Conservation (phyloP, 1,140 invertebrate genomes). For the Manduca sexta region DNA sequence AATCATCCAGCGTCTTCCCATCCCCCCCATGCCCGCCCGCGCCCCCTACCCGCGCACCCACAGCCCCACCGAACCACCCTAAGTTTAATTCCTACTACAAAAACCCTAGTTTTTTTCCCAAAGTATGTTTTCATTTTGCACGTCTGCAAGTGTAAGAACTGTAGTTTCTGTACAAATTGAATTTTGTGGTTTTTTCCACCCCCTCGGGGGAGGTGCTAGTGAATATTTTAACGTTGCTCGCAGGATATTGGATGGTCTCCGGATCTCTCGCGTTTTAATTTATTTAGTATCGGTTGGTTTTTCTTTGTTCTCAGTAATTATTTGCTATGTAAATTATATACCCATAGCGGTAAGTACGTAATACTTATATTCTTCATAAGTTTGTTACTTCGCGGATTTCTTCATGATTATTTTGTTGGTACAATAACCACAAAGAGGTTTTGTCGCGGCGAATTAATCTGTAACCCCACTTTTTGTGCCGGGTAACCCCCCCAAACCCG, state of each 20-base stretch:
- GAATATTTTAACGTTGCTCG: constrained; percentile 54
- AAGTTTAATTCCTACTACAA: constrained; percentile 58
- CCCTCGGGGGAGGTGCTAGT: constrained; percentile 6
- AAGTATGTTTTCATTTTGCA: constrained; percentile 68
- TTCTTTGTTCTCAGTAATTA: too few species aligned
- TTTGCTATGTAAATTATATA: too few species aligned
- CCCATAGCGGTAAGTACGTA: too few species aligned
- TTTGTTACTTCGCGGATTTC: too few species aligned
- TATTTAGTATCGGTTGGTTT: too few species aligned
- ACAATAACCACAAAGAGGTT: too few species aligned
- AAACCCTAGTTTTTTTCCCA: constrained; percentile 47
- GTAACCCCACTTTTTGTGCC: too few species aligned
- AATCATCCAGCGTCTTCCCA: constrained; percentile 37
- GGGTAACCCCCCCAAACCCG: too few species aligned
- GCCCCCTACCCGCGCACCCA: constrained; percentile 33
- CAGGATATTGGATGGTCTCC: constrained; percentile 47
- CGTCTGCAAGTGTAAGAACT: constrained; percentile 43
- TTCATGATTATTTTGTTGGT: too few species aligned
- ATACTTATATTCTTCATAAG: too few species aligned
- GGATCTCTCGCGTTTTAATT: too few species aligned
- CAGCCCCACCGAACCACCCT: constrained; percentile 21
- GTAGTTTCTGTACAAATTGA: constrained; percentile 62
- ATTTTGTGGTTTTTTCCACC: constrained; percentile 54
- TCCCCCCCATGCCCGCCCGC: constrained; percentile 22
- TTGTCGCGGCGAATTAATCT: too few species aligned